Percentiles rank a stretch among this genome's conserved stretches.
Conservation (phyloP, 2,113 vertebrate genomes). For the Cavia aperea region DNA sequence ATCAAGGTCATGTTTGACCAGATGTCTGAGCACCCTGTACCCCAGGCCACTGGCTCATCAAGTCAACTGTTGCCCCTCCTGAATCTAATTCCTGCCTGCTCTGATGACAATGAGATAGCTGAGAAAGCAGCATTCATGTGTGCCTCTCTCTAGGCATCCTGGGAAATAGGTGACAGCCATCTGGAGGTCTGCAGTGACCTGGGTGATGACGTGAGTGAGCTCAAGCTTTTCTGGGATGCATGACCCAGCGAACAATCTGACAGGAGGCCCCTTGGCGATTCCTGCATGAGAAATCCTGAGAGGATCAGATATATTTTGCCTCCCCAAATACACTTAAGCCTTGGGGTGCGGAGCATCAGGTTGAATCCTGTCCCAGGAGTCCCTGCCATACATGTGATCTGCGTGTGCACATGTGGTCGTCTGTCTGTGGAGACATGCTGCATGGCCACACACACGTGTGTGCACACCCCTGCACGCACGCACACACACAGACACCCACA, state of each 20-base stretch:
- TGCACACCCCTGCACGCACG: not conserved
- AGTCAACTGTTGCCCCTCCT: accelerated
- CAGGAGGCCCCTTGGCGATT: not conserved
- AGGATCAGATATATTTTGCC: not conserved
- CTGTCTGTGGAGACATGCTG: not conserved
- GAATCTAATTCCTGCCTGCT: not conserved
- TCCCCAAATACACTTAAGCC: not conserved
- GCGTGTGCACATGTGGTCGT: not conserved
- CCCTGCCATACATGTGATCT: slow-evolving; percentile 9
- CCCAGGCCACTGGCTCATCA: not conserved
- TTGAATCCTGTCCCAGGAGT: slow-evolving; percentile 17
- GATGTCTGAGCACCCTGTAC: not conserved
- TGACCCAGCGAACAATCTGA: not conserved
- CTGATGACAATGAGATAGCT: not conserved
- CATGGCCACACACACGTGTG: not conserved
- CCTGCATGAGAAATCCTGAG: not conserved
- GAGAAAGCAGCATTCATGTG: no score
- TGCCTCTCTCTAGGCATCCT: no score
- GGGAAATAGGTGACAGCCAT: not conserved
- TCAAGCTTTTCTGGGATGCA: not conserved
- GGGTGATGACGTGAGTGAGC: not conserved
- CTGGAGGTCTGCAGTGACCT: not conserved
- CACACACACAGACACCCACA: not conserved
- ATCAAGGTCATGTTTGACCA: not conserved
- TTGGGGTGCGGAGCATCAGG: slow-evolving; percentile 21